phyloP scores from a whole-genome alignment of 2,797 vertebrate species.

The Peromyscus melanophrys region DNA sequence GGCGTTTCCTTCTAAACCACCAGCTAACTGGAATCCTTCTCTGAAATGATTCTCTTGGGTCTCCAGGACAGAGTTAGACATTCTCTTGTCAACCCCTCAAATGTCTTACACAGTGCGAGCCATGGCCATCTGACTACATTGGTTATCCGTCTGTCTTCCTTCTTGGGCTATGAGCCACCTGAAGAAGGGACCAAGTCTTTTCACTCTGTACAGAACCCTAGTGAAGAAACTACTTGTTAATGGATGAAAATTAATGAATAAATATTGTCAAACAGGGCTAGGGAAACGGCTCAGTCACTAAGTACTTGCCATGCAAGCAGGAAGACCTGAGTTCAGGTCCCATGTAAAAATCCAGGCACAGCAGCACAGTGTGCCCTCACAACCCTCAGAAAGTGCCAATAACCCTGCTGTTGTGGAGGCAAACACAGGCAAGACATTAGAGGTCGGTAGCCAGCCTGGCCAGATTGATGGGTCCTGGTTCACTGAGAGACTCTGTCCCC shows the following conservation, averaged over 20 bases:
- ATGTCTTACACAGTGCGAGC: background rate
- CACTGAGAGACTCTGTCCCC: background rate
- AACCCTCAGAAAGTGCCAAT: no score
- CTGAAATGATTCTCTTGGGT: slow-evolving; percentile 25
- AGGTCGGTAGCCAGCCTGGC: background rate
- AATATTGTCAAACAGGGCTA: background rate
- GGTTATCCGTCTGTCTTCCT: background rate
- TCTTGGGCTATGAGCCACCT: background rate
- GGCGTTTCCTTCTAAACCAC: background rate
- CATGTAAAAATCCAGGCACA: background rate
- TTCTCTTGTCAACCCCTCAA: background rate
- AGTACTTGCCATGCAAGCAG: background rate
- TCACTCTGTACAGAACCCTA: background rate
- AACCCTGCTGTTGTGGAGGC: background rate
- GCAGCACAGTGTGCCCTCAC: background rate
- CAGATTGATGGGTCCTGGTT: no score
- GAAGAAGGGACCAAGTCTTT: background rate
- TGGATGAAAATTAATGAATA: background rate
- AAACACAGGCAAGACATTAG: background rate
- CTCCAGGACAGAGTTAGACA: background rate
- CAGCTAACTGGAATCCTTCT: slow-evolving; percentile 27
- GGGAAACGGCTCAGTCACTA: background rate
- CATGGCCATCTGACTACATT: background rate
- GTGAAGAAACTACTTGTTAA: slow-evolving; percentile 4
- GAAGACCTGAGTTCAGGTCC: no score